A percentile compares a stretch with the other conserved stretches of the same genome.
Conservation (phyloP, 2,113 vertebrate genomes). For the Sylvietta virens region DNA sequence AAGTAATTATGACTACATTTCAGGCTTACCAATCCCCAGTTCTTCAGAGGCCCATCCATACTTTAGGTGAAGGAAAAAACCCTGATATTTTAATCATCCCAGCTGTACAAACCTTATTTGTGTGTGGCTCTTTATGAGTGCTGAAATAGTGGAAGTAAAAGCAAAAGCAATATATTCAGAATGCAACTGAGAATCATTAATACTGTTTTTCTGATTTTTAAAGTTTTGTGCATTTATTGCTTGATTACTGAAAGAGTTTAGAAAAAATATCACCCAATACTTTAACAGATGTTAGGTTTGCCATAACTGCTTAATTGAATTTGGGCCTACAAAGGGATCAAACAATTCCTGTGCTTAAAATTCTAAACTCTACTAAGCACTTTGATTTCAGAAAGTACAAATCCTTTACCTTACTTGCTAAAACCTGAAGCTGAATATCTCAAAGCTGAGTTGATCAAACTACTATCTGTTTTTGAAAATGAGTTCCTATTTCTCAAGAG, state of each 20-base stretch:
- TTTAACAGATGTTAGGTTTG: not conserved
- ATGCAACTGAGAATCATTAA: conserved; percentile 52
- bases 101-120: conserved; percentile 45
- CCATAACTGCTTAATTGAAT: not conserved
- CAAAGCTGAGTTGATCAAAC: not conserved
- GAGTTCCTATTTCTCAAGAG: not conserved
- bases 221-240: conserved; percentile 19
- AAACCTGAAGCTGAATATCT: not conserved
- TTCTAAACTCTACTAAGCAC: not conserved
- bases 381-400: not conserved
- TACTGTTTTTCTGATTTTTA: conserved; percentile 7
- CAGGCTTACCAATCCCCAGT: not conserved
- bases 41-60: not conserved
- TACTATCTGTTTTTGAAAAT: not conserved
- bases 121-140: conserved; percentile 45
- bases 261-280: not conserved
- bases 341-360: not conserved
- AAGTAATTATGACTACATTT: not conserved
- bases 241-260: not conserved
- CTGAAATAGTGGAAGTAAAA: conserved; percentile 34
- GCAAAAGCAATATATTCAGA: conserved; percentile 28
- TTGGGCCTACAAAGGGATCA: not conserved
- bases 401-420: not conserved
- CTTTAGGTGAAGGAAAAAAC: not conserved
- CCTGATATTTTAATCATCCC: not conserved